Percentiles rank a stretch among this genome's conserved stretches.
Conservation (phyloP, 2,888 invertebrate species). For the Stomorhina lunata region DNA sequence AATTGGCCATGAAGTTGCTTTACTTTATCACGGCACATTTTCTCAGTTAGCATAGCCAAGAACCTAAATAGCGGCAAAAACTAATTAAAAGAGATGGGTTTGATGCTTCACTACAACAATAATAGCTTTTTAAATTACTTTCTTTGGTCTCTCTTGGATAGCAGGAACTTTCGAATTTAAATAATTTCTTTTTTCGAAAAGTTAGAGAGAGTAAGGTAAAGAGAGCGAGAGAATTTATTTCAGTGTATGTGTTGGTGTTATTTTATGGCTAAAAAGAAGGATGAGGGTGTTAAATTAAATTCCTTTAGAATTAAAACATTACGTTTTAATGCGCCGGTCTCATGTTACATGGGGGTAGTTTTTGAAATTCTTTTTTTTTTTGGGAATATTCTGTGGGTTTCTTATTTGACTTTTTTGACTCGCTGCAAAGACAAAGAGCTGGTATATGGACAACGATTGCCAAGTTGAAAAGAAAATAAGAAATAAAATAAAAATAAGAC, state of each 20-base stretch:
- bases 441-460: constrained; percentile 14
- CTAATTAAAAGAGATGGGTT: too few species aligned
- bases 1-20: too few species aligned
- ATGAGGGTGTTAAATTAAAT: constrained; percentile 32
- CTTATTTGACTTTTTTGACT: not conserved
- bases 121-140: too few species aligned
- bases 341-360: constrained; percentile 13
- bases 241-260: not conserved
- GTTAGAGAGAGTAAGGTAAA: not conserved
- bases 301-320: constrained; percentile 26
- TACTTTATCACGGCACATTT: too few species aligned
- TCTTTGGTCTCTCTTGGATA: too few species aligned
- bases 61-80: too few species aligned
- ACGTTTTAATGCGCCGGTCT: constrained; percentile 24
- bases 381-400: not conserved
- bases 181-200: not conserved
- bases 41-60: not conserved
- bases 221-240: not conserved
- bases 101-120: too few species aligned
- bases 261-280: not conserved
- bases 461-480: constrained; percentile 26
- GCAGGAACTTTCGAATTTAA: not conserved
- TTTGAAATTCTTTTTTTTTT: not conserved
- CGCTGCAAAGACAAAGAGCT: constrained; percentile 32
- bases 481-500: constrained; percentile 10